Base-by-base conservation (phyloP, 2,888 invertebrate species). In the Anthophora plumipes region DNA sequence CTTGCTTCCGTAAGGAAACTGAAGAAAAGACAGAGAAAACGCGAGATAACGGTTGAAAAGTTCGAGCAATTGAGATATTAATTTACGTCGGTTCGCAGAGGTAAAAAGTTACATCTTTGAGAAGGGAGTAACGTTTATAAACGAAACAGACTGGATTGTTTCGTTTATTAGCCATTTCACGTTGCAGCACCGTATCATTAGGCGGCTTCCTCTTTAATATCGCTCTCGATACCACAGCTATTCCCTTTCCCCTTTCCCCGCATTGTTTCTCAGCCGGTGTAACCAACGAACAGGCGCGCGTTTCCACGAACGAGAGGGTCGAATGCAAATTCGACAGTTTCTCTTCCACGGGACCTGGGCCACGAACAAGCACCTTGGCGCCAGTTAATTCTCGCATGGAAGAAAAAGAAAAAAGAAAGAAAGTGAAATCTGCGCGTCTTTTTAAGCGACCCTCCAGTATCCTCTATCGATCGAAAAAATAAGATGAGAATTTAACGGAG, bases 241-340 rank as follows among this genome's bases (percentile, higher is more conserved):
- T 46, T n/a, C 41, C 54, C 50, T 72, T 64, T 31, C 71, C 11
- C 25, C 43, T 43, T 20, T 39, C 60, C 52, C 31, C 37, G 57
- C 54, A 48, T 69, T 37, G 64, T 66, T 63, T 61, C 54, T 54
- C 31, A 41, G 50, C 22, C 57, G 41, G n/a, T 61, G 48, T 67
- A 78, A 73, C 71, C 63, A n/a, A n/a, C n/a, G n/a, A n/a, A n/a
- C 71, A 66, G 59, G 71, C 75, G 71, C 68, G 71, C 77, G 75
- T 80, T 84, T 72, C 74, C 77, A 77, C 52, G 72, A 82, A 74
- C 57, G n/a, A 64, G 50, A 78, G 67, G 77, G 66, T 72, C 82
- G 60, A 67, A 84, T 85, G 86, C 82, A 87, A 87, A 87, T 87
- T 84, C 69, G 72, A 14, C 69, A 63, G 74, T 85, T 80, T 73